Evolutionary conservation across 2,113 vertebrate species (phyloP).

Genomic region (Muntiacus reevesi): DNA sequence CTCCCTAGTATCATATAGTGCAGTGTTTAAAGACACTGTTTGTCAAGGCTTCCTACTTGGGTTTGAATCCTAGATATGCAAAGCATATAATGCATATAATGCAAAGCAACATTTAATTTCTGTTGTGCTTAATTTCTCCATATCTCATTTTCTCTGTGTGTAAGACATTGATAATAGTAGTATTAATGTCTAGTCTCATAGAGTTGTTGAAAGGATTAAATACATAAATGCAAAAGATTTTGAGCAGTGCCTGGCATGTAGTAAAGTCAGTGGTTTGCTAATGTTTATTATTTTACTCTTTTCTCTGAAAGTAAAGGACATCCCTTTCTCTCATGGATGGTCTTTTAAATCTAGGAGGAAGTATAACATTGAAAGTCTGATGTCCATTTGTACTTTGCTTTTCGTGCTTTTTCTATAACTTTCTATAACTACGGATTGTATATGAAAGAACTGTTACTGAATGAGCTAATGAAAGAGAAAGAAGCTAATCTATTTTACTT

Average conservation of each 20-base stretch:
- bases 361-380: neutral
- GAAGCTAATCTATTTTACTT: neutral
- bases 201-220: neutral
- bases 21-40: neutral
- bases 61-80: neutral
- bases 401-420: neutral
- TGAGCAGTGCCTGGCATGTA: neutral
- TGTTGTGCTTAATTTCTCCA: neutral
- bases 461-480: neutral
- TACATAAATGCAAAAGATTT: neutral
- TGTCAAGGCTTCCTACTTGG: neutral
- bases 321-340: neutral
- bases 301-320: neutral
- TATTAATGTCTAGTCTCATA: neutral
- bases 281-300: neutral
- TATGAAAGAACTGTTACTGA: neutral
- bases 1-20: neutral
- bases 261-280: neutral
- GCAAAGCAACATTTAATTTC: neutral
- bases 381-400: neutral
- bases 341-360: conserved; percentile 26
- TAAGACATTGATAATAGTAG: neutral
- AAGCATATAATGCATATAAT: neutral
- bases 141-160: neutral
- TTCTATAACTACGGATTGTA: neutral